Conservation (phyloP, 2,113 vertebrate genomes). For the Motacilla alba region DNA sequence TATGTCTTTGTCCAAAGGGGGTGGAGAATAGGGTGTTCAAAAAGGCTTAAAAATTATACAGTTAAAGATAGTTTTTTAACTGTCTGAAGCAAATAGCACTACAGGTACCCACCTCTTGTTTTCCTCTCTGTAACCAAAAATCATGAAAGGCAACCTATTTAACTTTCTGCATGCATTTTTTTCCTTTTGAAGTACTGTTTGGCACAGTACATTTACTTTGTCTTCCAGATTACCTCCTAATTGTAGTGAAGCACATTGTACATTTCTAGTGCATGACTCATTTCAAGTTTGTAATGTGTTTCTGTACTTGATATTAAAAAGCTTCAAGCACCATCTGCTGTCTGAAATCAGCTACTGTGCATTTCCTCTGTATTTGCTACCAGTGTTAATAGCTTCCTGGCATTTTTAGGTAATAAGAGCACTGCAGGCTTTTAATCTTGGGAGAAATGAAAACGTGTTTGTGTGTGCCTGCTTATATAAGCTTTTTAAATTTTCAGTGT, state of each 20-base stretch:
- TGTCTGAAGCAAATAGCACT: not conserved
- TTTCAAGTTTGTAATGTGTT: not conserved
- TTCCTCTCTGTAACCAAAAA: not conserved
- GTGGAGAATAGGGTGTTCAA: not conserved
- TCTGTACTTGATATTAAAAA: not conserved
- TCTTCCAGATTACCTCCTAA: not conserved
- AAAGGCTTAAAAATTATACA: not conserved
- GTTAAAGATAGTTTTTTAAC: not conserved
- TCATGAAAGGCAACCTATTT: not conserved
- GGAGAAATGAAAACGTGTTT: not conserved
- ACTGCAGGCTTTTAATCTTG: not conserved
- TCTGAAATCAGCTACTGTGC: constrained; percentile 19
- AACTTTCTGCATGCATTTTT: not conserved
- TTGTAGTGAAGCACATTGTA: not conserved
- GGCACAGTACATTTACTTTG: not conserved
- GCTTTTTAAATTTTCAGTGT: not conserved
- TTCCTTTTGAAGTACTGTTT: not conserved
- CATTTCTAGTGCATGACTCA: constrained; percentile 24
- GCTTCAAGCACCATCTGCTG: constrained; percentile 57
- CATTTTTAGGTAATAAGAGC: not conserved
- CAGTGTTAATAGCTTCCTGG: not conserved
- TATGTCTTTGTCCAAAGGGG: not conserved
- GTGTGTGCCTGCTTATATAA: not conserved
- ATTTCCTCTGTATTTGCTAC: not conserved
- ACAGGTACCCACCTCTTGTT: not conserved